Evolutionary conservation across 92 coral and sea anemone species (phyloP).

Genomic region (Anthopleura xanthogrammica): DNA sequence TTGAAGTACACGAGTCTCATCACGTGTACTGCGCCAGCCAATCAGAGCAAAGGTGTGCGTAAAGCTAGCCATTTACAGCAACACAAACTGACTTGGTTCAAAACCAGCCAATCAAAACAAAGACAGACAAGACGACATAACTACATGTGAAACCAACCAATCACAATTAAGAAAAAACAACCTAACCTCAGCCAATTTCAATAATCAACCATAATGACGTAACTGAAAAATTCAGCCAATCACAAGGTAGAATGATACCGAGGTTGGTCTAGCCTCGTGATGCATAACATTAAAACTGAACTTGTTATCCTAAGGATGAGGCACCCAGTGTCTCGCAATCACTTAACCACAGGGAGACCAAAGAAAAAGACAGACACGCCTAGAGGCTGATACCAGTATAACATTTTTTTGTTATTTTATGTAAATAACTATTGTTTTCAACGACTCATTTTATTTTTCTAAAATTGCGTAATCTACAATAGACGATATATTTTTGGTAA

Average conservation of each 20-base stretch:
- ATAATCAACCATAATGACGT: background rate
- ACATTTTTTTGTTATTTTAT: background rate
- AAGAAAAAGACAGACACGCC: background rate
- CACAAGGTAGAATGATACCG: background rate
- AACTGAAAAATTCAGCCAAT: background rate
- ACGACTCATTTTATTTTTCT: background rate
- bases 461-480: background rate
- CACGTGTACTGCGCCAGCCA: conserved; percentile 4
- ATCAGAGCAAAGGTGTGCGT: background rate
- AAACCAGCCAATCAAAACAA: background rate
- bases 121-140: background rate
- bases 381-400: background rate
- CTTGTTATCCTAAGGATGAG: too few species aligned
- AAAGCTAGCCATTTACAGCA: background rate
- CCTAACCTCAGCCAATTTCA: too few species aligned
- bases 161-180: too few species aligned
- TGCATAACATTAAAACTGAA: background rate
- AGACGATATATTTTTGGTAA: background rate
- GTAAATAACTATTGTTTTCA: background rate
- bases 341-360: background rate
- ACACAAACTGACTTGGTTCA: background rate
- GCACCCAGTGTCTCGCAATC: background rate
- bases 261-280: background rate
- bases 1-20: background rate
- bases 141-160: background rate